A percentile compares a stretch with the other conserved stretches of the same genome.
Evolutionary conservation across 2,797 vertebrate species (phyloP).

Genomic region (Microcaecilia unicolor): DNA sequence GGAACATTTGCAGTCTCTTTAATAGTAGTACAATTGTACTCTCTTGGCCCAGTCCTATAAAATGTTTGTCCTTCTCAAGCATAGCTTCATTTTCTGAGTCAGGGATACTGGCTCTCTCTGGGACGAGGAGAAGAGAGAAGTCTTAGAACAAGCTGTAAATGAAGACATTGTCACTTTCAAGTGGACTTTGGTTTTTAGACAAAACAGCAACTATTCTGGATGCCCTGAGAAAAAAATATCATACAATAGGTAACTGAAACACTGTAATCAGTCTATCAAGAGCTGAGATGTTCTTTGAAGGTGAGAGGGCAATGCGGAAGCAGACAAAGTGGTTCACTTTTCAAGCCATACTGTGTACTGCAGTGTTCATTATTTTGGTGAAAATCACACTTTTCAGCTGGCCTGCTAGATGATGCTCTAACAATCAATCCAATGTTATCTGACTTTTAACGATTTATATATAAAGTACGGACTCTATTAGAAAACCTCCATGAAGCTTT

Average conservation of each 20-base stretch:
- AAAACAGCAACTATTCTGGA: conserved; percentile 20
- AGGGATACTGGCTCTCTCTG: conserved; percentile 22
- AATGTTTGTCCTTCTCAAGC: conserved; percentile 25
- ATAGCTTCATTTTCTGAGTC: conserved; percentile 24
- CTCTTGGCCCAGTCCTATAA: conserved; percentile 29
- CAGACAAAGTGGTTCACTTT: not conserved
- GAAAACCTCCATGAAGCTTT: no score
- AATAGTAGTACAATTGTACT: conserved; percentile 41
- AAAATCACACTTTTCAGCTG: conserved; percentile 6
- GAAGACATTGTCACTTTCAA: conserved; percentile 9
- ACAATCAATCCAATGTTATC: no score
- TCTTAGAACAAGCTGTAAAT: conserved; percentile 19
- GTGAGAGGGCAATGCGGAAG: not conserved
- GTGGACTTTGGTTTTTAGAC: conserved; percentile 10
- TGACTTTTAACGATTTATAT: no score
- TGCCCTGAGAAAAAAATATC: conserved; percentile 19
- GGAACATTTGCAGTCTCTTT: conserved; percentile 37
- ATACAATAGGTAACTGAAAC: conserved; percentile 19
- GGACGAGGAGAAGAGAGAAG: conserved; percentile 21
- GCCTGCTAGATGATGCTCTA: no score
- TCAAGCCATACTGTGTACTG: conserved; percentile 22
- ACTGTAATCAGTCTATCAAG: not conserved
- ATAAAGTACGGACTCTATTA: no score
- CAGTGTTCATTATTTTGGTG: conserved; percentile 10
- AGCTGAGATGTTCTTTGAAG: conserved; percentile 2